Conservation (phyloP, 1,140 invertebrate species). For the Trinorchestia longiramus region DNA sequence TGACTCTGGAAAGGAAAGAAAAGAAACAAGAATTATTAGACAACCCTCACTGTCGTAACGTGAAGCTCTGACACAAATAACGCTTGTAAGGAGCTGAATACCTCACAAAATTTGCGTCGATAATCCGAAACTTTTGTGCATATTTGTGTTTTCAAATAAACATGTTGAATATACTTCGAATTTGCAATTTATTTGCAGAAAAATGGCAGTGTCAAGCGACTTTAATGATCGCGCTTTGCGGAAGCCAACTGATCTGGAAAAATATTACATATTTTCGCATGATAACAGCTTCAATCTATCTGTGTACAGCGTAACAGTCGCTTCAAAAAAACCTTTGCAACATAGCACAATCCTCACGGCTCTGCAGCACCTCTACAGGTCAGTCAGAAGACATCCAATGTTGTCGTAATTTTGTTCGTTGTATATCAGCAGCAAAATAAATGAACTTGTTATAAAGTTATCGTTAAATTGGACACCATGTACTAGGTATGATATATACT, state of each 20-base stretch:
- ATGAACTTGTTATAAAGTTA: too few relatives aligned
- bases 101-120: background rate
- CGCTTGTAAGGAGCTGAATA: background rate
- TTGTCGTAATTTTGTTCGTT: too few relatives aligned
- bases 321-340: background rate
- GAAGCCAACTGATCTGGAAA: background rate
- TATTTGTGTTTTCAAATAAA: background rate
- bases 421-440: background rate
- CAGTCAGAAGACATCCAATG: background rate
- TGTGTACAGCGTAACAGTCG: slow-evolving; percentile 2
- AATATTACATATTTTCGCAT: slow-evolving; percentile 9
- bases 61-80: background rate
- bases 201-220: background rate
- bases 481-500: background rate
- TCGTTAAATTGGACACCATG: too few relatives aligned
- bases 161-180: background rate
- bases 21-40: too few relatives aligned
- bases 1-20: background rate
- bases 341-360: background rate
- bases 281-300: background rate
- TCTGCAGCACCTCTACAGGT: slow-evolving; percentile 42
- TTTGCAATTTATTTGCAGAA: background rate
- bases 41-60: background rate
- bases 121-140: background rate
- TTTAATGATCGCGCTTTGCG: background rate